Conservation (phyloP, 2,113 vertebrate genomes). For the Varanus komodoensis region DNA sequence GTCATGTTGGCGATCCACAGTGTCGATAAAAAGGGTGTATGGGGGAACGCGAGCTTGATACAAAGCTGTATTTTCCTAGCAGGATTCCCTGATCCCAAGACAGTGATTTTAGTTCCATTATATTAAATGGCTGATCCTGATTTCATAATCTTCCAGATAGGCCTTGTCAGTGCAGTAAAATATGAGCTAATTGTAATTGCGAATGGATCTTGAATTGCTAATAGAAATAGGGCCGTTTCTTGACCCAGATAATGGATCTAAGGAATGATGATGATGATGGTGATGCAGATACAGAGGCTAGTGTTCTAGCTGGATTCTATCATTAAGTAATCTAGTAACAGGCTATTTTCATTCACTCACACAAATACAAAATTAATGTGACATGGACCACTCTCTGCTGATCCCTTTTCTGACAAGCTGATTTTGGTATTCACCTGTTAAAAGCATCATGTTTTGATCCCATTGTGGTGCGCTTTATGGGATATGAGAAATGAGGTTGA, state of each 20-base stretch:
- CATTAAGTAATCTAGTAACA: not conserved
- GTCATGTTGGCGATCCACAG: not conserved
- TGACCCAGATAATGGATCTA: not conserved
- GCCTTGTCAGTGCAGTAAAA: fast-evolving
- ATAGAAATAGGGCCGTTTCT: not conserved
- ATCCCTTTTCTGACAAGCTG: not conserved
- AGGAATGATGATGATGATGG: not conserved
- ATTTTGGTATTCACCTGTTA: not conserved
- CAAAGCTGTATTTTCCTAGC: constrained; percentile 25
- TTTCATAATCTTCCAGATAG: constrained; percentile 19
- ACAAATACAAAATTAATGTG: not conserved
- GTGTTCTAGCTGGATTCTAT: too few species aligned
- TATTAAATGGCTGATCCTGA: constrained; percentile 36
- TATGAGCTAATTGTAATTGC: not conserved
- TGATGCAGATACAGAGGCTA: too few species aligned
- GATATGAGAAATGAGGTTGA: not conserved
- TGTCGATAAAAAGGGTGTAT: constrained; percentile 25
- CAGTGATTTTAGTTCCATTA: constrained; percentile 8
- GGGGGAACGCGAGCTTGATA: constrained; percentile 13
- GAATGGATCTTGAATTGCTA: constrained; percentile 28
- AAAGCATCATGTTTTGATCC: not conserved
- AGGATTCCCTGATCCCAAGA: constrained; percentile 5
- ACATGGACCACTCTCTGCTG: not conserved
- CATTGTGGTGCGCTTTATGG: not conserved
- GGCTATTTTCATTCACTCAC: not conserved